These are phyloP conservation scores for Vesta saturnalis DNA, from an alignment of 2,888 invertebrate species.

Conservation along the genomic window DNA sequence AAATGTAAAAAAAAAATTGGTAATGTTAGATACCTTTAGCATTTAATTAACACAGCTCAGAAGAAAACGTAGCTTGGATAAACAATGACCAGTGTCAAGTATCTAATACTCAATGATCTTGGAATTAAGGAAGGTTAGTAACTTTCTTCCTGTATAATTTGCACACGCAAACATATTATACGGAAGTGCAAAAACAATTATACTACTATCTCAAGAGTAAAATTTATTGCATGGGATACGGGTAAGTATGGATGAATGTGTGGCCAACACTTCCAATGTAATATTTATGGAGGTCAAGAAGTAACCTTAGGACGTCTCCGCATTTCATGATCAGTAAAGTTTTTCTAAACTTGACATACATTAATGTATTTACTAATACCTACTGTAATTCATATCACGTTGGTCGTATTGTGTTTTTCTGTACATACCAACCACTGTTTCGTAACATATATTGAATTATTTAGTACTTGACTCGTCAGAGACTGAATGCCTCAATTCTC, in stretches of 20 bases:
- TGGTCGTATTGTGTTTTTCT: background rate
- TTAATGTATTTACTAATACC: conserved; percentile 8
- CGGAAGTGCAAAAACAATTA: too few species aligned
- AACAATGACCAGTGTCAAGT: too few species aligned
- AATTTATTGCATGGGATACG: background rate
- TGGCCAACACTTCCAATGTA: background rate
- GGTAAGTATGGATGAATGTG: background rate
- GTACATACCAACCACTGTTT: too few species aligned
- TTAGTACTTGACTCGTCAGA: too few species aligned
- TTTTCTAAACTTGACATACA: conserved; percentile 11
- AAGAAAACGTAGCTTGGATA: too few species aligned
- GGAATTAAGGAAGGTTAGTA: too few species aligned
- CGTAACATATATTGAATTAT: too few species aligned
- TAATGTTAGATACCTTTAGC: too few species aligned
- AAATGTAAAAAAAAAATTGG: too few species aligned
- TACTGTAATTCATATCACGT: conserved; percentile 1
- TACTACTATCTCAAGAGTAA: background rate
- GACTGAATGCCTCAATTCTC: too few species aligned
- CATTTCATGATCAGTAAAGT: background rate
- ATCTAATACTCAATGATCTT: too few species aligned
- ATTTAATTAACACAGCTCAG: too few species aligned
- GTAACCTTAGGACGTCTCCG: conserved; percentile 4
- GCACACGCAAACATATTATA: background rate
- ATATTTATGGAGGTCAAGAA: background rate
- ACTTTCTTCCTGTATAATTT: background rate